phyloP scores from a whole-genome alignment of 2,113 vertebrate genomes.

The Elgaria multicarinata region DNA sequence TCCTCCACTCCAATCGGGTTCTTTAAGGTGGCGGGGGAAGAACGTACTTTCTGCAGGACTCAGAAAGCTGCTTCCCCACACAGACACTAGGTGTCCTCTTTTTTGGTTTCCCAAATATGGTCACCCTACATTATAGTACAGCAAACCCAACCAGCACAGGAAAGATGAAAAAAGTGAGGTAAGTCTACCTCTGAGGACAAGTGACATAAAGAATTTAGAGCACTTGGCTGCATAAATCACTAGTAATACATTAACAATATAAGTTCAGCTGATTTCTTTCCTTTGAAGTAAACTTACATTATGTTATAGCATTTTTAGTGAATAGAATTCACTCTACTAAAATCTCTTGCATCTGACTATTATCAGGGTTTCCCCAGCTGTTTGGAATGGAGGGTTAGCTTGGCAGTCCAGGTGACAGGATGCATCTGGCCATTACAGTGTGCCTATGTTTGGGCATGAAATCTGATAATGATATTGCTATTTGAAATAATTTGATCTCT shows the following conservation, averaged over 20 bases:
- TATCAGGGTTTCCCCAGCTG: constrained; percentile 15
- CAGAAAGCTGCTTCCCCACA: too few species aligned
- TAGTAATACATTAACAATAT: not conserved
- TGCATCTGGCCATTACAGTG: not conserved
- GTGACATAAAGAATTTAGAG: not conserved
- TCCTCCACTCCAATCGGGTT: too few species aligned
- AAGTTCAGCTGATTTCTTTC: not conserved
- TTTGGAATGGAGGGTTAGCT: constrained; percentile 39
- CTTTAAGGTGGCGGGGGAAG: too few species aligned
- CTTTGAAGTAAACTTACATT: not conserved
- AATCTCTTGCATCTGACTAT: not conserved
- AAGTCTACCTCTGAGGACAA: not conserved
- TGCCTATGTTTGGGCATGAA: not conserved
- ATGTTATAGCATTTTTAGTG: not conserved
- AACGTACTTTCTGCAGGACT: too few species aligned
- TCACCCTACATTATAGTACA: too few species aligned
- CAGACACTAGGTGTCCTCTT: too few species aligned
- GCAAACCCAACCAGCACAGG: not conserved
- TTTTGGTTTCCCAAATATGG: too few species aligned
- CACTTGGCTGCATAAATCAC: not conserved
- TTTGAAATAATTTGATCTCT: not conserved
- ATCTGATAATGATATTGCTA: not conserved
- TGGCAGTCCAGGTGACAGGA: constrained; percentile 17
- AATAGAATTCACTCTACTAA: not conserved
- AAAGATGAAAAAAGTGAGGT: not conserved